Conservation (phyloP, 2,797 vertebrate genomes). For the Moxostoma hubbsi region DNA sequence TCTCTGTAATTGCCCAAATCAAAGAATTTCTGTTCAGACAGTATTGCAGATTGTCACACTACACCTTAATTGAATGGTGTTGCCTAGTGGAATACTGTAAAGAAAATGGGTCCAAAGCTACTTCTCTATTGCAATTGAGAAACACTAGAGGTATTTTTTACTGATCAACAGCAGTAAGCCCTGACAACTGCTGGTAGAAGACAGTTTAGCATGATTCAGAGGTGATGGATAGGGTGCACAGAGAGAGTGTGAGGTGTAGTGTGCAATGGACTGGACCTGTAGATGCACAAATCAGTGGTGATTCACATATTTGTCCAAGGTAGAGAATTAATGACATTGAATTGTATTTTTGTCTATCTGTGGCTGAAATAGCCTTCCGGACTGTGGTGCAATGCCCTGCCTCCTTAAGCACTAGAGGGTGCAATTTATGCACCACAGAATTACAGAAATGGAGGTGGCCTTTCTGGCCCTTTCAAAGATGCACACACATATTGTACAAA, state of each 20-base stretch:
- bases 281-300: constrained; percentile 24
- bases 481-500: background rate
- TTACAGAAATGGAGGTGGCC: constrained; percentile 32
- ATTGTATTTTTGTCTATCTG: background rate
- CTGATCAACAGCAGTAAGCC: constrained; percentile 5
- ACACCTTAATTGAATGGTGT: background rate
- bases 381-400: constrained; percentile 45
- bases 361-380: constrained; percentile 15
- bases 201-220: constrained; percentile 16
- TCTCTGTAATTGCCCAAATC: background rate
- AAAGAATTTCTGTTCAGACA: background rate
- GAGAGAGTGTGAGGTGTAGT: constrained; percentile 14
- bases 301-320: constrained; percentile 11
- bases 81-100: background rate
- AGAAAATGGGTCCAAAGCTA: background rate
- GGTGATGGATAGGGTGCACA: background rate
- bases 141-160: background rate
- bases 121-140: constrained; percentile 1
- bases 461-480: background rate
- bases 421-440: constrained; percentile 66
- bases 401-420: constrained; percentile 74
- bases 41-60: background rate
- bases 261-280: constrained; percentile 5
- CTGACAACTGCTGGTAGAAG: background rate
- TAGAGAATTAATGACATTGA: constrained; percentile 32